Evolutionary conservation across 1,140 invertebrate species (phyloP).

Genomic region (Musca vetustissima): DNA sequence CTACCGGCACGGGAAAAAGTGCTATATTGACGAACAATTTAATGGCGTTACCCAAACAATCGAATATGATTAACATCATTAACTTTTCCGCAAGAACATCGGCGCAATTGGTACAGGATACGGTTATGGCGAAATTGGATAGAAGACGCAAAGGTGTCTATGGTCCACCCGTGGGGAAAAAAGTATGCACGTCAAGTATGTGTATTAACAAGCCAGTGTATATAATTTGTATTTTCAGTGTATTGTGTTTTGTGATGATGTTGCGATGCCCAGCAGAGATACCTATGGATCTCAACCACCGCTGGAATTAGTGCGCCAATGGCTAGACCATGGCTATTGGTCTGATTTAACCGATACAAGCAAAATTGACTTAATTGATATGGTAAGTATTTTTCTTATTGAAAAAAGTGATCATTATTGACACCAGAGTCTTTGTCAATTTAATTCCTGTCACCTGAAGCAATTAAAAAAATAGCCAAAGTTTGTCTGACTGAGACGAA

Average conservation of each 20-base stretch:
- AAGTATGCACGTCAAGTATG: conserved; percentile 53
- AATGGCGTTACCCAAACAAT: conserved; percentile 74
- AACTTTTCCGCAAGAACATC: conserved; percentile 91
- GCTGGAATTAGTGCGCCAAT: conserved; percentile 88
- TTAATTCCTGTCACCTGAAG: too few relatives aligned
- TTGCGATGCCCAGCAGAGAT: conserved; percentile 87
- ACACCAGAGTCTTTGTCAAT: too few relatives aligned
- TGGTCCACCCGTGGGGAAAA: conserved; percentile 91
- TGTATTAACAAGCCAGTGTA: too few relatives aligned
- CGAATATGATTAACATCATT: conserved; percentile 80
- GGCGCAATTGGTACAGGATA: conserved; percentile 81
- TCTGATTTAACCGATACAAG: conserved; percentile 86
- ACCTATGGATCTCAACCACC: conserved; percentile 88
- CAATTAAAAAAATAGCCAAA: too few relatives aligned
- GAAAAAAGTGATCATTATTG: too few relatives aligned
- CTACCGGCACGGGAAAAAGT: conserved; percentile 95
- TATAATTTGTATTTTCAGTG: conserved; percentile 57
- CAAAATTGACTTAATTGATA: conserved; percentile 84
- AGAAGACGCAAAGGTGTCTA: conserved; percentile 89
- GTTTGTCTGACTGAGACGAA: too few relatives aligned
- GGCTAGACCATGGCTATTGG: conserved; percentile 93
- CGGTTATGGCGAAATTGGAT: conserved; percentile 93
- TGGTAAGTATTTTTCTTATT: conserved; percentile 66
- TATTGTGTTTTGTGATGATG: conserved; percentile 88
- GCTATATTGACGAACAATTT: conserved; percentile 81